These are phyloP conservation scores for Brachyistius frenatus DNA, from an alignment of 2,113 vertebrate genomes.

Conservation along the genomic window DNA sequence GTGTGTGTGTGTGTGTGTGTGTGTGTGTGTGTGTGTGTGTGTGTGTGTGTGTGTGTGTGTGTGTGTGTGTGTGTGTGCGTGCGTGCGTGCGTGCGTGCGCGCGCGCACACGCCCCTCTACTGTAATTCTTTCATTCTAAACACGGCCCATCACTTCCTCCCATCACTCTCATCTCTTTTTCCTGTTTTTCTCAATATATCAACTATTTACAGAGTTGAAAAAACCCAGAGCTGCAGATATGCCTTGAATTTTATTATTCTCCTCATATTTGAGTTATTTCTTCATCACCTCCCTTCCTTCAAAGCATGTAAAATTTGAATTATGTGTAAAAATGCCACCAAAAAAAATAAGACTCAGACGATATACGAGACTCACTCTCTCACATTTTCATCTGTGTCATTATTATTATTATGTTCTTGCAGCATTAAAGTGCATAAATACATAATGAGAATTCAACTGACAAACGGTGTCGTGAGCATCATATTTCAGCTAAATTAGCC, in stretches of 20 bases:
- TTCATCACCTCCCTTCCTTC: conserved; percentile 2
- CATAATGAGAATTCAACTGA: conserved; percentile 25
- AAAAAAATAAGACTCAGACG: neutral
- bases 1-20: conserved; percentile 24
- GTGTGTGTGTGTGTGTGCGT: neutral
- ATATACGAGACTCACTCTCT: neutral
- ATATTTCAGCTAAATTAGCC: conserved; percentile 43
- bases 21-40: conserved; percentile 24
- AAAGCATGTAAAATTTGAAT: conserved; percentile 8
- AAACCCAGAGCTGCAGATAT: conserved; percentile 47
- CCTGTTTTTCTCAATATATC: conserved; percentile 71
- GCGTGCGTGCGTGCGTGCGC: no score
- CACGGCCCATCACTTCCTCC: conserved; percentile 45
- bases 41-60: conserved; percentile 1
- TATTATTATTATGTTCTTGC: neutral
- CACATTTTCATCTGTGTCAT: neutral
- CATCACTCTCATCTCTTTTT: conserved; percentile 69
- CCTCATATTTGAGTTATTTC: conserved; percentile 38
- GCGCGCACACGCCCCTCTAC: neutral
- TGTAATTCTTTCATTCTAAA: conserved; percentile 63
- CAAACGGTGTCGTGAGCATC: neutral
- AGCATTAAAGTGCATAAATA: conserved; percentile 21
- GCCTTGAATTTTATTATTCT: conserved; percentile 50
- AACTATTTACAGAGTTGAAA: conserved; percentile 62
- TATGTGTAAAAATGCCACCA: neutral